Evolutionary conservation across 1,140 invertebrate genomes (phyloP), one percentile per base, ranked within the genome.

Genomic region (Olivierus martensii): DNA sequence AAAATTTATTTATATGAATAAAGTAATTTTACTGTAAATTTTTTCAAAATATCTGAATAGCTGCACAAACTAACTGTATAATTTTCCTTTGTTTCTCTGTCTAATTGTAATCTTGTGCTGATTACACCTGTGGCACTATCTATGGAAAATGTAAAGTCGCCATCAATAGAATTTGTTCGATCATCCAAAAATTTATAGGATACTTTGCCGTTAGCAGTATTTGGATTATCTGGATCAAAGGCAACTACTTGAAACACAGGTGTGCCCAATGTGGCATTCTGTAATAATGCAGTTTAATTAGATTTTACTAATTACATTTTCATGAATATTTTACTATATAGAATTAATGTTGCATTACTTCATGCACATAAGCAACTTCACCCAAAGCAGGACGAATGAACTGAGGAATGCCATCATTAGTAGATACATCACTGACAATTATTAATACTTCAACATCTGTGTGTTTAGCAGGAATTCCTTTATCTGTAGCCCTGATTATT

Each of bases 351-450:
- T n/a, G n/a, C n/a, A 28, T 28, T 28, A 28, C 28, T 9, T 28
- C 28, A 28, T 28, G 28, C n/a, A 86, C 71, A 58, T 75, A 75
- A 1, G 83, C 77, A 5, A 77, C 66, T 65, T 87, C 81, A n/a
- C 82, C 79, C 0, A 77, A 65, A 4, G 75, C 76, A 0, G 84
- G 83, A 42, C 77, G 70, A 7, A 85, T 76, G 57, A 88, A 86
- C 7, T 76, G 70, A 0, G 85, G 85, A 7, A 87, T 79, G 0
- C 84, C 85, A 65, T 88, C 84, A 62, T 88, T 88, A 51, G 79
- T 79, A 39, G 83, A 83, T 0, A 88, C 81, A 62, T 89, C 84
- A 0, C 84, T 83, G 21, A 89, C 80, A 56, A 80, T 83, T 1
- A 88, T 62, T 1, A 73, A 71, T 0, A 87, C 63, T 18, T 74